phyloP scores from a whole-genome alignment of 1,140 invertebrate genomes.

The Helicoverpa armigera region DNA sequence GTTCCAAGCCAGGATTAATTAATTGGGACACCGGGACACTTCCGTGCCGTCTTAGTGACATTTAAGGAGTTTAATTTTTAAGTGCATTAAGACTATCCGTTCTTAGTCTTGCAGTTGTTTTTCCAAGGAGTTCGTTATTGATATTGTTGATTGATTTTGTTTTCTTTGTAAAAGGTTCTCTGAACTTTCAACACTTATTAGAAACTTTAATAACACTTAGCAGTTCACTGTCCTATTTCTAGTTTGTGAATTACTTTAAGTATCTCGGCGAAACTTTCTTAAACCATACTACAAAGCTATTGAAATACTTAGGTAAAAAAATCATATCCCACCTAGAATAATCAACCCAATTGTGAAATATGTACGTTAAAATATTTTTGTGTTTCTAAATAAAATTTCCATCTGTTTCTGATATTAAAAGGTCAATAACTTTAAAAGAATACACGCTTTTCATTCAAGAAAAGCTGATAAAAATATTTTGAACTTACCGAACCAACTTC shows the following conservation, averaged over 20 bases:
- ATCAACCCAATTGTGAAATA: too few relatives aligned
- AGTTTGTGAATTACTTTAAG: background rate
- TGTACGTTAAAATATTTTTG: too few relatives aligned
- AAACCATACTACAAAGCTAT: too few relatives aligned
- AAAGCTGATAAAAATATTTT: slow-evolving; percentile 1
- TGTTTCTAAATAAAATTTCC: too few relatives aligned
- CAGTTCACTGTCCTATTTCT: background rate
- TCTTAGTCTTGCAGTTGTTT: slow-evolving; percentile 26
- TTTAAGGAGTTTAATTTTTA: slow-evolving; percentile 58
- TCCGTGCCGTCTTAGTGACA: slow-evolving; percentile 53
- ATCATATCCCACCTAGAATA: too few relatives aligned
- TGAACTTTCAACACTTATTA: background rate
- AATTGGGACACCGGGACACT: slow-evolving; percentile 63
- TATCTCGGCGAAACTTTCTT: too few relatives aligned
- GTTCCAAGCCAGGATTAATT: slow-evolving; percentile 62
- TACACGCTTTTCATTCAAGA: background rate
- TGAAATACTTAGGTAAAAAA: too few relatives aligned
- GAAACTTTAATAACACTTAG: too few relatives aligned
- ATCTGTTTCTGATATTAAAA: too few relatives aligned
- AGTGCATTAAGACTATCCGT: slow-evolving; percentile 46
- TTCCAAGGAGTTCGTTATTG: background rate
- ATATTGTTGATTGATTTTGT: slow-evolving; percentile 7
- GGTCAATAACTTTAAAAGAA: too few relatives aligned
- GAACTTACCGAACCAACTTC: slow-evolving; percentile 33
- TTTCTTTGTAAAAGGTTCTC: background rate